Base-by-base conservation (phyloP, 2,797 vertebrate species). In the Aselliscus stoliczkanus region DNA sequence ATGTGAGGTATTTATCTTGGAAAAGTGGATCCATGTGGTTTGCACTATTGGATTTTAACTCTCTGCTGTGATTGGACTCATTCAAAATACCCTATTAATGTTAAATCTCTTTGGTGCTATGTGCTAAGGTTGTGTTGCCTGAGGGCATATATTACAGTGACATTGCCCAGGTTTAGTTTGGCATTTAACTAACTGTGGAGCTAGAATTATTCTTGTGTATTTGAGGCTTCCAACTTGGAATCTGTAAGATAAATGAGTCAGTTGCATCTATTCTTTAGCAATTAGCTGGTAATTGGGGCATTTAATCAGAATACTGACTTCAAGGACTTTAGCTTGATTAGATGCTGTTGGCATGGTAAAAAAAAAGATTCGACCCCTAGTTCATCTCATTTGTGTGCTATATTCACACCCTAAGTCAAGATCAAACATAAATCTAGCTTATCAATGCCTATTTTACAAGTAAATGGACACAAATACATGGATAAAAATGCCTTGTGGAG, bases 1-100 rank as follows among this genome's bases (percentile, higher is more conserved):
- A 88, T 96, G 47, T 44, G 12, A 95, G 81, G 83, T 97, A 97
- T 98, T 98, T 98, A 97, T 97, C 95, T 97, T 97, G 81, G 97
- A 96, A 98, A 97, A 94, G 81, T 94, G 95, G 87, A 94, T 90
- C 52, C 47, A 29, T 69, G 96, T 96, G 85, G 90, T 89, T 96
- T 95, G 52, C 62, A 64, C 85, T 93, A 0, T 4, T 88, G 85
- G 72, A 96, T 88, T 94, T 64, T 80, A 76, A 37, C 64, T 50
- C 42, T 97, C 76, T 60, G 64, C 73, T 83, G 58, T 92, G 81
- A 95, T 31, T n/a, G 14, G 0, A 0, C 21, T 81, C 77, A 93
- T 93, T 76, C 84, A 93, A 90, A 94, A 85, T 13, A 93, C 31
- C 62, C 72, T 77, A 27, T 90, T 96, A 82, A 62, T 13, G 72